Base-by-base conservation (phyloP, 2,888 invertebrate genomes). In the Ptycholaimellus sp. region DNA sequence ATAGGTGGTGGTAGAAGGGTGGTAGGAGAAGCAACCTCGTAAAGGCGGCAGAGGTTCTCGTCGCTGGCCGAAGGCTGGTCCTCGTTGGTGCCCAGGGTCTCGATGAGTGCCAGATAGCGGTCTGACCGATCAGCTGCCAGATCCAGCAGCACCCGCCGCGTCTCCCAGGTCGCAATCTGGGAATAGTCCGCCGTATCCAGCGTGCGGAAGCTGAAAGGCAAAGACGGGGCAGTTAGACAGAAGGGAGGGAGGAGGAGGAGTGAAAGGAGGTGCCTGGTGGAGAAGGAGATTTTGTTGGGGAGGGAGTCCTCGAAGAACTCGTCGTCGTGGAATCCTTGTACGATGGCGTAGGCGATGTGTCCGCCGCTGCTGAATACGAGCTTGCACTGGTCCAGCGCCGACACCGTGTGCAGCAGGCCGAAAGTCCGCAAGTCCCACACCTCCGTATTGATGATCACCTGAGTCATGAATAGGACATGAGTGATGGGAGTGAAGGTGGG, bases 401-500 rank as follows among this genome's bases (percentile, higher is more conserved):
- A 80, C 35, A 96, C 87, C 0, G 90, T 90, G 57, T 83, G 73
- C 25, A 96, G 63, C 30, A 96, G 64, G 56, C 85, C 81, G 60
- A 82, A 90, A 30, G 85, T 87, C 47, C 93, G 66, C 20, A 93
- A 61, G 59, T 96, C 96, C 93, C 93, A 96, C 37, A 68, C 82
- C 70, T 96, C 90, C 0, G 87, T 82, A 58, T 93, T 93, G 38
- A 90, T 83, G 52, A 96, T 79, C 29, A 87, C 80, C 38, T 51
- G 49, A 21, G 43, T 43, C 6, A 50, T 49, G 33, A n/a, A n/a
- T n/a, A n/a, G n/a, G n/a, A n/a, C n/a, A n/a, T n/a, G n/a, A n/a
- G n/a, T n/a, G n/a, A n/a, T n/a, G n/a, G n/a, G n/a, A n/a, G n/a
- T n/a, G n/a, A n/a, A n/a, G n/a, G n/a, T n/a, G n/a, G n/a, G n/a